These are phyloP conservation scores for Leptocoma aspasia DNA, from an alignment of 2,113 vertebrate species.

Conservation along the genomic window DNA sequence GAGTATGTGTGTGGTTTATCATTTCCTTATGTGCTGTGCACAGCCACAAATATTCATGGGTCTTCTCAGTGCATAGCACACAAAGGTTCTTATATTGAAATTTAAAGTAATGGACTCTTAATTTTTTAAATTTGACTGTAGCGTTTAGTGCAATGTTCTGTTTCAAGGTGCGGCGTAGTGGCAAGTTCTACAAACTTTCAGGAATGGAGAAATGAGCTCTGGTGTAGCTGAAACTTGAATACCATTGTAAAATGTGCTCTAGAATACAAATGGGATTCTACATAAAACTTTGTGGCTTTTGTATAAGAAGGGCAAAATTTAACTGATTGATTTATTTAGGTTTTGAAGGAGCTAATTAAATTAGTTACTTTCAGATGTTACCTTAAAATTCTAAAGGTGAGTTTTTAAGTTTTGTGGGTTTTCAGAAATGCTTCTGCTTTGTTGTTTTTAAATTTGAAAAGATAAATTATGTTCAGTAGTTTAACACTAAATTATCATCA, in stretches of 20 bases:
- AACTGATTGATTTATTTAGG: background rate
- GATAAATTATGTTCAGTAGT: background rate
- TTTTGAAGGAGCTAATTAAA: background rate
- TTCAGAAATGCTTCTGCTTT: background rate
- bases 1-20: background rate
- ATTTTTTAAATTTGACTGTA: background rate
- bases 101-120: background rate
- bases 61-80: background rate
- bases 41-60: background rate
- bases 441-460: background rate
- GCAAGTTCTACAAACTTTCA: background rate
- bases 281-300: background rate
- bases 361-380: background rate
- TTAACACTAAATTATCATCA: background rate
- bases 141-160: background rate
- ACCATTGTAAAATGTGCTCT: slow-evolving; percentile 8
- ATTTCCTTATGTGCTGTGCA: background rate
- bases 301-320: background rate
- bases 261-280: background rate
- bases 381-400: slow-evolving; percentile 21
- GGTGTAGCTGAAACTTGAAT: slow-evolving; percentile 18
- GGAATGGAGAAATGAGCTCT: background rate
- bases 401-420: background rate
- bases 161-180: background rate
- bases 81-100: background rate